Percentiles rank a stretch among this genome's conserved stretches.
Conservation (phyloP, 2,797 vertebrate genomes). For the Sphenopsis melanotis region DNA sequence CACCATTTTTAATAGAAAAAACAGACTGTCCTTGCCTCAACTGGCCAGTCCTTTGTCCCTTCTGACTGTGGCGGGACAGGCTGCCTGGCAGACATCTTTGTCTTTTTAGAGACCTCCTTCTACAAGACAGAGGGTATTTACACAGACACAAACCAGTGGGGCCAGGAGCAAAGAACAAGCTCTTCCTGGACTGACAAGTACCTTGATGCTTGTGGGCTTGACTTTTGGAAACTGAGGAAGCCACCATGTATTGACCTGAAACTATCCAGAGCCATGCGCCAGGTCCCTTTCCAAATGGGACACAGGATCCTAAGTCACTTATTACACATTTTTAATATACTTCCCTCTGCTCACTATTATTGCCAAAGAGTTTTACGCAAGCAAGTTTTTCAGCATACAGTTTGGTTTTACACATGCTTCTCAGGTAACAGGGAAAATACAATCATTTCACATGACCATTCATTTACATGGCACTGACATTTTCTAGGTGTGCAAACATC, state of each 20-base stretch:
- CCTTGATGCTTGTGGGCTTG: neutral
- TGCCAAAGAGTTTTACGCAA: neutral
- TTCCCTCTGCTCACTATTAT: neutral
- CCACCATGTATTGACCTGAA: neutral
- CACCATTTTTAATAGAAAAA: neutral
- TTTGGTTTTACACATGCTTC: constrained; percentile 7
- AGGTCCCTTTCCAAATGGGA: neutral
- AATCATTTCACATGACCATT: neutral
- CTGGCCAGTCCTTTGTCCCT: neutral
- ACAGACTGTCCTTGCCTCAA: neutral
- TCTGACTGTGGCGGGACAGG: neutral
- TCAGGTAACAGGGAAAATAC: constrained; percentile 23
- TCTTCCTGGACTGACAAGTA: neutral
- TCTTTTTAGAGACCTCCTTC: neutral
- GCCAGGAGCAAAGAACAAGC: neutral
- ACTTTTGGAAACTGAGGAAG: neutral
- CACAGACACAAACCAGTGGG: rapidly evolving
- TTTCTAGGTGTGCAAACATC: neutral
- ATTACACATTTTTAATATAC: neutral
- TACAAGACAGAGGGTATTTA: neutral
- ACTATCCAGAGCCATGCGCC: neutral
- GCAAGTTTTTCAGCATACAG: neutral
- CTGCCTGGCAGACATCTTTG: neutral
- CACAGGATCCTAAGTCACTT: neutral
- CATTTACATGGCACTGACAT: neutral